phyloP scores from a whole-genome alignment of 1,140 invertebrate species.

The Drosophila setifemur region DNA sequence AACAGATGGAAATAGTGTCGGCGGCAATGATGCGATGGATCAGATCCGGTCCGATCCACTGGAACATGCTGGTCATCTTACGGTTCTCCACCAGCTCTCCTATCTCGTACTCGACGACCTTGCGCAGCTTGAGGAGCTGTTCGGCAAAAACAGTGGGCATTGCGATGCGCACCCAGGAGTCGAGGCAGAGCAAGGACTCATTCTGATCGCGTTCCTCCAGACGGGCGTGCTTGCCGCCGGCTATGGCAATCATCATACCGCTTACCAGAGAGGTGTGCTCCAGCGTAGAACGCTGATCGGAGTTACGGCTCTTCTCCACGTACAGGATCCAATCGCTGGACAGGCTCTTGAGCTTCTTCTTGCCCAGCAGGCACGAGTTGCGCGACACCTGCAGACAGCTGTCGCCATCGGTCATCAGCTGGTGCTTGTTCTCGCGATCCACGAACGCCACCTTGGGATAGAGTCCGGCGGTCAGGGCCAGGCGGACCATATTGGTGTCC shows the following conservation, averaged over 20 bases:
- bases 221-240: conserved; percentile 24
- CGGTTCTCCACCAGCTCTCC: conserved; percentile 22
- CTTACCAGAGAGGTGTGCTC: conserved; percentile 39
- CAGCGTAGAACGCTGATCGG: conserved; percentile 8
- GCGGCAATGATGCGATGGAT: background rate
- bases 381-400: conserved; percentile 27
- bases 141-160: background rate
- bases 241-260: conserved; percentile 30
- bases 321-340: conserved; percentile 39
- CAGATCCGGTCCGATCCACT: background rate
- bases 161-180: conserved; percentile 22
- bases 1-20: background rate
- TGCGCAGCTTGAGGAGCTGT: conserved; percentile 15
- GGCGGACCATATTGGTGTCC: conserved; percentile 95
- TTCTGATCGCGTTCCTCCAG: background rate
- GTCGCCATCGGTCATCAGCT: conserved; percentile 31
- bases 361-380: conserved; percentile 21
- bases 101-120: conserved; percentile 18
- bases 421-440: conserved; percentile 3
- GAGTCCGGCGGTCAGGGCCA: conserved; percentile 91
- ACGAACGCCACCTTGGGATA: conserved; percentile 91
- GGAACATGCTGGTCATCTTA: fast-evolving
- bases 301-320: conserved; percentile 32
- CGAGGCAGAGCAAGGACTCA: background rate
- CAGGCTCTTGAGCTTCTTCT: background rate